phyloP scores from a whole-genome alignment of 2,888 invertebrate species.

The Xanthorhoe designata region DNA sequence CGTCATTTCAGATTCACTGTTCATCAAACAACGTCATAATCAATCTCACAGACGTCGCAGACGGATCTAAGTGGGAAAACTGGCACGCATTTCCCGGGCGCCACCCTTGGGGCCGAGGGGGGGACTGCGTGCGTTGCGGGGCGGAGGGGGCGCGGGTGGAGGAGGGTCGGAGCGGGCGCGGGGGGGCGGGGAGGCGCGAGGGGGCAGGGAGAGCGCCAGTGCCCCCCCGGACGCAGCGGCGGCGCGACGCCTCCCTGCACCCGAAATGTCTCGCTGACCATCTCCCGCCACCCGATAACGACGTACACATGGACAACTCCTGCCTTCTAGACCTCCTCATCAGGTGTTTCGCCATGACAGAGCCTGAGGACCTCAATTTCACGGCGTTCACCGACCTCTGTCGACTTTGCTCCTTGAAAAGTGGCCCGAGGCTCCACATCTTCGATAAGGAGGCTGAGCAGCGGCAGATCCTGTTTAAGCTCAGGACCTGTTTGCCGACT shows the following conservation, averaged over 20 bases:
- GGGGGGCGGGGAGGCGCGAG: slow-evolving; percentile 50
- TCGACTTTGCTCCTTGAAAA: slow-evolving; percentile 89
- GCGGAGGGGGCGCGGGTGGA: slow-evolving; percentile 42
- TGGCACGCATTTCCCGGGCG: slow-evolving; percentile 77
- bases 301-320: slow-evolving; percentile 86
- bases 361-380: slow-evolving; percentile 89
- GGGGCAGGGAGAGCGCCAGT: slow-evolving; percentile 69
- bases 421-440: slow-evolving; percentile 88
- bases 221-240: slow-evolving; percentile 82
- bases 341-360: slow-evolving; percentile 87
- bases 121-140: slow-evolving; percentile 52
- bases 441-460: slow-evolving; percentile 91
- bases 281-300: slow-evolving; percentile 80
- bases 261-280: slow-evolving; percentile 80
- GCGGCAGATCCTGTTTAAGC: slow-evolving; percentile 88
- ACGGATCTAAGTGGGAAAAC: slow-evolving; percentile 74
- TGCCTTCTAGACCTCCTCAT: slow-evolving; percentile 86
- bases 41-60: slow-evolving; percentile 70
- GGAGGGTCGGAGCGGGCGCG: slow-evolving; percentile 52
- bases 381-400: slow-evolving; percentile 89
- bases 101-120: slow-evolving; percentile 55
- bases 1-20: slow-evolving; percentile 3
- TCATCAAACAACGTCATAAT: slow-evolving; percentile 45
- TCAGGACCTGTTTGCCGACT: slow-evolving; percentile 88
- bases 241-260: slow-evolving; percentile 83